Evolutionary conservation across 37 sponge, comb jelly and placozoan species (phyloP), one percentile per base, ranked within the genome.

Genomic region (Aphrocallistes beatrix): DNA sequence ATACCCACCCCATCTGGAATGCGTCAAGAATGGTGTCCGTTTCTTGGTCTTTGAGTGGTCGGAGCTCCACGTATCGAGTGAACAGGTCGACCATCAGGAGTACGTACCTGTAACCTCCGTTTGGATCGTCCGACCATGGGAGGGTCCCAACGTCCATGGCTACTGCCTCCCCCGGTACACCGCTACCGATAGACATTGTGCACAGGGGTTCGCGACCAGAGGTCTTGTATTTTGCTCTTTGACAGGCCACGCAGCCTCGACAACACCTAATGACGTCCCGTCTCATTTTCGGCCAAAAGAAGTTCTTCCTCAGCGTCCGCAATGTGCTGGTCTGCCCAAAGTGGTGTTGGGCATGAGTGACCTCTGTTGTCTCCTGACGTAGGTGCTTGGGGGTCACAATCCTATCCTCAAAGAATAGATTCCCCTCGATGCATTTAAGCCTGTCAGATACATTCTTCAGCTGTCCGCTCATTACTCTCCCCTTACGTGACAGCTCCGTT

Each of bases 61-160:
- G 75, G 21, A 60, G 10, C 75, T 60, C 75, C 6, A 60, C 75
- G 34, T 60, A 60, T 19, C 75, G 75, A 25, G 75, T 60, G n/a
- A 28, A 60, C 6, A 60, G 75, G 8, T 60, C 75, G 21, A 60
- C 75, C 75, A 60, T 60, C 75, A 60, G n/a, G 10, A 60, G 75
- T 25, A 60, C 10, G 21, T 60, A 60, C n/a, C 75, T 60, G 21
- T 60, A 60, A 8, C 75, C 75, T 28, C 28, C 10, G 75, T 30
- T 25, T 13, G 10, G 28, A 60, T 60, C 75, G 75, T 60, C 34
- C 32, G 75, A 25, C 75, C 75, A 60, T 6, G 75, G 75, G 34
- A 60, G 75, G 1, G 75, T 60, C 75, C 75, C 75, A 60, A 60
- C n/a, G n/a, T 60, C 75, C 75, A 60, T 60, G 1, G 75, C 75